Evolutionary conservation across 1,140 invertebrate species (phyloP).

Genomic region (Drosophila kanapiae): DNA sequence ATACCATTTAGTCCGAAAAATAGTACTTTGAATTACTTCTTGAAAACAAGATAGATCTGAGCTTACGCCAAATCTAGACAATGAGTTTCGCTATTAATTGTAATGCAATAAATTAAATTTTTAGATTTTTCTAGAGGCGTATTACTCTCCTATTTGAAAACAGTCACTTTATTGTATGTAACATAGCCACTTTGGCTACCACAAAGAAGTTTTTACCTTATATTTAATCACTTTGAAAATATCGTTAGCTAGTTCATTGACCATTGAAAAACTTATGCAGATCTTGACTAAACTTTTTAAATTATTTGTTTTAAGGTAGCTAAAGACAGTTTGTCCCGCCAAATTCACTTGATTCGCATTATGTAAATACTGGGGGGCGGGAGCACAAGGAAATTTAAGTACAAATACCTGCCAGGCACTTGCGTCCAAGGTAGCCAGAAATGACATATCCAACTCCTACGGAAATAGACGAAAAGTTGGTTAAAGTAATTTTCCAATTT

Average conservation of each 20-base stretch:
- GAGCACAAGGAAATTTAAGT: slow-evolving; percentile 17
- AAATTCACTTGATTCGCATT: slow-evolving; percentile 19
- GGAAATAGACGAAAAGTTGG: slow-evolving; percentile 71
- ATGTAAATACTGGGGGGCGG: slow-evolving; percentile 16
- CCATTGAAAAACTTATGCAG: not conserved
- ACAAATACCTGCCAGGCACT: slow-evolving; percentile 86
- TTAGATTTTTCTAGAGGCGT: no score
- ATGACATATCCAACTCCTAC: slow-evolving; percentile 86
- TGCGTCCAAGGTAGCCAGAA: slow-evolving; percentile 85
- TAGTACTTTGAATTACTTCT: no score
- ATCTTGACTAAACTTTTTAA: not conserved
- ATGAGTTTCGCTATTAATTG: no score
- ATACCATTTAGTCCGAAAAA: no score
- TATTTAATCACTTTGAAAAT: not conserved
- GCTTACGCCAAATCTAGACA: no score
- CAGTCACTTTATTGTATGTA: no score
- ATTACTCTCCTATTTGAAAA: no score
- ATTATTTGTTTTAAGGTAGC: slow-evolving; percentile 6
- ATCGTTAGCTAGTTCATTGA: not conserved
- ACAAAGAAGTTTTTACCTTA: not conserved
- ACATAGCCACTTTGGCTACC: no score
- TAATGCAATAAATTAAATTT: no score
- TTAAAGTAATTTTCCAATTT: slow-evolving; percentile 73
- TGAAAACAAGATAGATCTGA: no score
- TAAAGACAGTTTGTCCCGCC: not conserved